phyloP scores from a whole-genome alignment of 1,140 invertebrate genomes.

The Aphelinus atriplicis region DNA sequence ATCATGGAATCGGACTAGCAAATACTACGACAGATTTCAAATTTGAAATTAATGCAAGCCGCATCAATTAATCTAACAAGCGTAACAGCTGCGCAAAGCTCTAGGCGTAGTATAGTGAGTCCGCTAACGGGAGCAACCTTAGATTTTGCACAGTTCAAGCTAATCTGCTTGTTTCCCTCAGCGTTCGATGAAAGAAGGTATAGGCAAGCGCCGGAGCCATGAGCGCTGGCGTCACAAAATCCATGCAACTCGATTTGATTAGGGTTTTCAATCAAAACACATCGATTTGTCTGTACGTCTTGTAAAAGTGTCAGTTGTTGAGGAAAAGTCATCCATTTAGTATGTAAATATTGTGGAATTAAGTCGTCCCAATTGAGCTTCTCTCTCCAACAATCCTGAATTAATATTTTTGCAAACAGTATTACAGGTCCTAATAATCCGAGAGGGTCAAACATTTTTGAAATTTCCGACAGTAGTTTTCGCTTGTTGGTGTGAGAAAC shows the following conservation, averaged over 20 bases:
- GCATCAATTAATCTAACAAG: slow-evolving; percentile 33
- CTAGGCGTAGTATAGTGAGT: slow-evolving; percentile 14
- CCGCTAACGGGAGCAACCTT: too few relatives aligned
- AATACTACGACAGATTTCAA: slow-evolving; percentile 44
- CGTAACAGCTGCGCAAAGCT: slow-evolving; percentile 44
- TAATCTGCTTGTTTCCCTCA: slow-evolving; percentile 3
- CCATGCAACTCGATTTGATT: not conserved
- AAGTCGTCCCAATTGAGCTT: slow-evolving; percentile 44
- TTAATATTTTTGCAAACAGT: slow-evolving; percentile 40
- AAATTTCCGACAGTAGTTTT: slow-evolving; percentile 6
- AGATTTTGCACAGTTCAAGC: too few relatives aligned
- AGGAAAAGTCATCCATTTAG: slow-evolving; percentile 5
- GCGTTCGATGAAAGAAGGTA: slow-evolving; percentile 3
- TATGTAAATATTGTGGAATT: slow-evolving; percentile 3
- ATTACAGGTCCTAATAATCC: slow-evolving; percentile 22
- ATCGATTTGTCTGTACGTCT: not conserved
- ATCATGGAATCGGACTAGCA: slow-evolving; percentile 31
- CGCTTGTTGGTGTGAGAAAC: slow-evolving; percentile 52
- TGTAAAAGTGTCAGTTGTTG: not conserved
- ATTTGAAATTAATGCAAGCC: slow-evolving; percentile 40
- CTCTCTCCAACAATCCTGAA: slow-evolving; percentile 44
- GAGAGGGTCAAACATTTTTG: not conserved
- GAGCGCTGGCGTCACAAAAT: too few relatives aligned
- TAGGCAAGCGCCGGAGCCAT: not conserved
- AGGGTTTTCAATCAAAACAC: not conserved